phyloP scores from a whole-genome alignment of 2,113 vertebrate species.

The Ovibos moschatus region DNA sequence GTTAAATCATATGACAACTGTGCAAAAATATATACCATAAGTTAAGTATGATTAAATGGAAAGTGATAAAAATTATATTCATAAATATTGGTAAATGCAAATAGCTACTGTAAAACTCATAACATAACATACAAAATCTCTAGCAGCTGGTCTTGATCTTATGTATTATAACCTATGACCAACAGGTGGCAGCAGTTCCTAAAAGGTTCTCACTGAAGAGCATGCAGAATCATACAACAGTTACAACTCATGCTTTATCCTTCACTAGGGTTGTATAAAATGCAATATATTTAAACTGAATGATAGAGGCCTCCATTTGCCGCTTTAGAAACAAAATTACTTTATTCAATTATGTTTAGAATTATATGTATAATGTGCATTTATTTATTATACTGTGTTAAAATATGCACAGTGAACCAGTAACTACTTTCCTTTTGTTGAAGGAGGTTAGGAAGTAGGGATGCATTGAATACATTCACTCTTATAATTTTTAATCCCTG shows the following conservation, averaged over 20 bases:
- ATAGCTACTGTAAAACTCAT: not conserved
- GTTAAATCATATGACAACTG: not conserved
- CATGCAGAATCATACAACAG: not conserved
- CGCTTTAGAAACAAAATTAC: slow-evolving; percentile 50
- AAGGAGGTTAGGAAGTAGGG: slow-evolving; percentile 38
- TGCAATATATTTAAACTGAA: slow-evolving; percentile 44
- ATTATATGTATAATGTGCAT: slow-evolving; percentile 25
- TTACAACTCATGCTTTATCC: slow-evolving; percentile 20
- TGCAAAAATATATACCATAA: not conserved
- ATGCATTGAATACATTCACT: slow-evolving; percentile 21
- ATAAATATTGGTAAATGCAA: not conserved
- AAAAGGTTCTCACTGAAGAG: slow-evolving; percentile 17
- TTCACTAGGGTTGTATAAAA: slow-evolving; percentile 41
- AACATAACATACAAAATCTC: not conserved
- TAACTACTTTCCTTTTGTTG: slow-evolving; percentile 51
- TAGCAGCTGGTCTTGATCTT: not conserved
- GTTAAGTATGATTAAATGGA: not conserved
- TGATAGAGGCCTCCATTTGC: slow-evolving; percentile 15
- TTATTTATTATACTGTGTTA: slow-evolving; percentile 47
- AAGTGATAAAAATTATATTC: slow-evolving; percentile 2
- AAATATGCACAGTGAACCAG: not conserved
- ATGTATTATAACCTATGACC: slow-evolving; percentile 25
- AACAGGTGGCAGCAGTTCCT: slow-evolving; percentile 71
- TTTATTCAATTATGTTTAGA: slow-evolving; percentile 55
- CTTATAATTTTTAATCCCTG: slow-evolving; percentile 23